Base-by-base conservation (phyloP, 2,797 vertebrate genomes). In the Valencia hispanica region DNA sequence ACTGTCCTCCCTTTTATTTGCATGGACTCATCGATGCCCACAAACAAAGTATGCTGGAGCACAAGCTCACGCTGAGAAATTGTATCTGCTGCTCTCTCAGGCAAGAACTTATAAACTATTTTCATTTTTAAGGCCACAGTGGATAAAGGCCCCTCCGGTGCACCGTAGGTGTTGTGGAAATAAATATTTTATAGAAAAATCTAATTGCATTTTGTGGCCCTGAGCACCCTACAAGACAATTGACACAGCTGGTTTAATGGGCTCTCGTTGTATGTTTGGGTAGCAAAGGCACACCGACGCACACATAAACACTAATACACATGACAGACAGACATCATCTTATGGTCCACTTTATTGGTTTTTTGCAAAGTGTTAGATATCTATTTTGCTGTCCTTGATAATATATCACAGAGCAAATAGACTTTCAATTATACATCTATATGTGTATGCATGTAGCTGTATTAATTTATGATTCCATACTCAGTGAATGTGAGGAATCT, bases 181-280 rank as follows among this genome's bases (percentile, higher is more conserved):
- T 94, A 93, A 93, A 94, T 94, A 94, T 93, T 94, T 93, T 88
- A 94, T 90, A 87, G 74, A 48, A 74, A 84, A 87, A 89, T 93
- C 86, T 94, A 94, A 94, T 94, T 94, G 92, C 90, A 90, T 94
- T 94, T 92, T 90, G 90, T 94, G 87, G 93, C 94, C 93, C 86
- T 83, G 89, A 91, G 94, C 94, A 39, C 88, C 93, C 93, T 85
- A 93, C 79, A 79, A 93, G 93, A 94, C 93, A 93, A 91, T 93
- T 82, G 84, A 83, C 87, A 91, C 86, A 80, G 70, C 81, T 59
- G 74, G 79, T 92, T 88, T 92, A 94, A 93, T 94, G 91, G 92
- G 86, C 84, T 75, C 77, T 84, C 55, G 22, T 77, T 82, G 75
- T 82, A 78, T 73, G 68, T 77, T 81, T 68, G 73, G 51, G 51